Evolutionary conservation across 2,113 vertebrate genomes (phyloP).

Genomic region (Entomyzon cyanotis): DNA sequence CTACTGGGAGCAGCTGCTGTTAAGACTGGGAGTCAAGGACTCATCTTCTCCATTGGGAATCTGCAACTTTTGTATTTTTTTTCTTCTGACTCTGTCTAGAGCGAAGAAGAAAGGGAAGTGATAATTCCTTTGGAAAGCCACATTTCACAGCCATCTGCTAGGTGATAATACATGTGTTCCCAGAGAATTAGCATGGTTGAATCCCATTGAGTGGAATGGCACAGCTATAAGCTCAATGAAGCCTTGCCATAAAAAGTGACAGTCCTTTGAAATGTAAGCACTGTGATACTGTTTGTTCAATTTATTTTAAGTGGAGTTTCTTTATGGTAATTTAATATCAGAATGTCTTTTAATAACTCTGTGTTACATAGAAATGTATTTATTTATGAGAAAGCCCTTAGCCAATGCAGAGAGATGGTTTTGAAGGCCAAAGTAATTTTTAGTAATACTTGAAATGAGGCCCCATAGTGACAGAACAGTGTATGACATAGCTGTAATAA

Average conservation of each 20-base stretch:
- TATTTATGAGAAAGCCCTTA: neutral
- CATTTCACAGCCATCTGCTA: constrained; percentile 48
- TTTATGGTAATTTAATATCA: neutral
- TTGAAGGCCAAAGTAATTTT: neutral
- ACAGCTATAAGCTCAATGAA: neutral
- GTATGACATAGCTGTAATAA: neutral
- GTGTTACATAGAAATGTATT: neutral
- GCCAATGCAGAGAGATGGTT: neutral
- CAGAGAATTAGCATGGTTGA: constrained; percentile 17
- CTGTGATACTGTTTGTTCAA: neutral
- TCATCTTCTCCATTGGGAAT: neutral
- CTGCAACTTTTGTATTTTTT: neutral
- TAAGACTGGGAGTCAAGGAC: neutral
- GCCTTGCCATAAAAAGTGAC: neutral
- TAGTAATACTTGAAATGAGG: neutral
- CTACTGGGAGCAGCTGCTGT: neutral
- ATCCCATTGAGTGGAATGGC: neutral
- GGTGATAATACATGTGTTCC: constrained; percentile 18
- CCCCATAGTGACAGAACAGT: neutral
- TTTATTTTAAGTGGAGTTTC: neutral
- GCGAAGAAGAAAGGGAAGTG: constrained; percentile 12
- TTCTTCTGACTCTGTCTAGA: neutral
- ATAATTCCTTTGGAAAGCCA: constrained; percentile 49
- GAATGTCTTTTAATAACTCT: neutral
- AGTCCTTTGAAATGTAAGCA: neutral